These are phyloP conservation scores for Trichogramma dendrolimi DNA, from an alignment of 2,888 invertebrate genomes.

Conservation along the genomic window DNA sequence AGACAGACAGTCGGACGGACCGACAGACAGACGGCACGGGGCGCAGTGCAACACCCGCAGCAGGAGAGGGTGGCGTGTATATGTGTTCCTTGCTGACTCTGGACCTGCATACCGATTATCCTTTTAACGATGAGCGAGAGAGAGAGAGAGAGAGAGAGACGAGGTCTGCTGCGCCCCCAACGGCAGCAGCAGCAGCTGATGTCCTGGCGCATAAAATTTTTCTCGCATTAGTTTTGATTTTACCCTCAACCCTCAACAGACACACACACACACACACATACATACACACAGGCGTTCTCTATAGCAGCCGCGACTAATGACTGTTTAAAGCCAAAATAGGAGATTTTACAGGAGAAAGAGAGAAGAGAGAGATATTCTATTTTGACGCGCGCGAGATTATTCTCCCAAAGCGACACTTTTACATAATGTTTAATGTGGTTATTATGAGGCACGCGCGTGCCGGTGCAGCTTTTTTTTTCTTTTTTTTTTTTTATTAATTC, in stretches of 20 bases:
- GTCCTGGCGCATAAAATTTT: background rate
- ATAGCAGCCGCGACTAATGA: background rate
- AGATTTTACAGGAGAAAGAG: background rate
- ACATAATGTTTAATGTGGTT: too few relatives aligned
- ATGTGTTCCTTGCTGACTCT: slow-evolving; percentile 20
- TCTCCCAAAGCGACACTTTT: too few relatives aligned
- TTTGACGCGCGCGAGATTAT: too few relatives aligned
- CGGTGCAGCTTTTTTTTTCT: too few relatives aligned
- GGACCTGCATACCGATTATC: slow-evolving; percentile 45
- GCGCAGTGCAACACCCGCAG: background rate
- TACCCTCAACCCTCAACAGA: background rate
- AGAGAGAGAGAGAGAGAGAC: too few relatives aligned
- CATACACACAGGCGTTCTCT: background rate
- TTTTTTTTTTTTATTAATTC: too few relatives aligned
- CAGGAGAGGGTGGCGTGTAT: slow-evolving; percentile 7
- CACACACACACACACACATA: background rate
- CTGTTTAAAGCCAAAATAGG: too few relatives aligned
- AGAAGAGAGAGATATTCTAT: background rate
- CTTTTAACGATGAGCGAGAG: slow-evolving; percentile 35
- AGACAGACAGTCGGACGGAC: too few relatives aligned
- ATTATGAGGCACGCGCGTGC: too few relatives aligned
- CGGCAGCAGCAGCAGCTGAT: too few relatives aligned
- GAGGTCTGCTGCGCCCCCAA: too few relatives aligned
- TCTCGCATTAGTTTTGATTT: slow-evolving; percentile 38
- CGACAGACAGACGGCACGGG: too few relatives aligned